Conservation (phyloP, 1,140 invertebrate species). For the Homarus americanus region DNA sequence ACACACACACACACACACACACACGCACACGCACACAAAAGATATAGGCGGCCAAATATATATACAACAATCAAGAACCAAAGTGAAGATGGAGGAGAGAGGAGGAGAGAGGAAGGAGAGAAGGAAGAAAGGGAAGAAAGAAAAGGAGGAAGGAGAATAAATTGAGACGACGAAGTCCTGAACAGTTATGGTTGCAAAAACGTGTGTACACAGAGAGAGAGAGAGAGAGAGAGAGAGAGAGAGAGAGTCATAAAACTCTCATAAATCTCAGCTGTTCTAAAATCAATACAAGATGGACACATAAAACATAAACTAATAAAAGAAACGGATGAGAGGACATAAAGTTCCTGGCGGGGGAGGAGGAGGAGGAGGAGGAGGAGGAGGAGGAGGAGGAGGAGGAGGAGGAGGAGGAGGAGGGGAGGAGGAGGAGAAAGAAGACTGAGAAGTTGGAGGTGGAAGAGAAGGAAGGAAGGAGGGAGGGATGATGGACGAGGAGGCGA, state of each 20-base stretch:
- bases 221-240: not conserved
- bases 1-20: no score
- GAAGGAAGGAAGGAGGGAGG: not conserved
- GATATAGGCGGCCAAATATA: no score
- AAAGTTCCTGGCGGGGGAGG: not conserved
- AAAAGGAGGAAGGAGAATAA: no score
- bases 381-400: not conserved
- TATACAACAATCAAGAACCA: no score
- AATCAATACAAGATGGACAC: not conserved
- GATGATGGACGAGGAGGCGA: not conserved
- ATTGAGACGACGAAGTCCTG: no score
- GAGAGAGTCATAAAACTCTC: not conserved
- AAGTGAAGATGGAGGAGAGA: no score
- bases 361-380: not conserved
- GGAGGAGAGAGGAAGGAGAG: no score
- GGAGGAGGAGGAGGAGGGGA: not conserved
- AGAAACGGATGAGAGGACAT: not conserved
- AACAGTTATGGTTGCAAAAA: no score
- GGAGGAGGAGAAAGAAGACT: no score
- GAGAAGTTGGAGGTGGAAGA: not conserved
- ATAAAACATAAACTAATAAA: not conserved
- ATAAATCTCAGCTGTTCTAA: not conserved
- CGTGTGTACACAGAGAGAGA: not conserved
- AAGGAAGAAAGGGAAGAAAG: no score
- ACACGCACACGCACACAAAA: no score